Conservation (phyloP, 2,113 vertebrate species). For the Potamarius usumacintae region DNA sequence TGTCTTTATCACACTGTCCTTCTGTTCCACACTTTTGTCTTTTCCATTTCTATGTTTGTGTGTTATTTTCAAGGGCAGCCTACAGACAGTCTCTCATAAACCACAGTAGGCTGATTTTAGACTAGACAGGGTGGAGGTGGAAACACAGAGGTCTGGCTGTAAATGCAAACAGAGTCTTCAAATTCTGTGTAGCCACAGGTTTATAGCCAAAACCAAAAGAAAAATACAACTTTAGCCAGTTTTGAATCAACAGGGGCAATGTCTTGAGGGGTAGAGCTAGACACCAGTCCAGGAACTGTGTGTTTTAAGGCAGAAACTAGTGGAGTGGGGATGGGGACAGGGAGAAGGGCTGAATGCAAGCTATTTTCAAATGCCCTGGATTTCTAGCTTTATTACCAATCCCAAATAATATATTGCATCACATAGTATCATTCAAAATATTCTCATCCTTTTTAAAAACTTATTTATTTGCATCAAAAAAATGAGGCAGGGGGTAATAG, state of each 20-base stretch:
- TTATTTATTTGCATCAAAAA: background rate
- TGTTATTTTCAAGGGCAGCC: slow-evolving; percentile 32
- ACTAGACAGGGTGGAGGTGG: slow-evolving; percentile 69
- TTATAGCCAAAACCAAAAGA: slow-evolving; percentile 33
- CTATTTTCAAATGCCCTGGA: background rate
- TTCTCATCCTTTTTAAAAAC: background rate
- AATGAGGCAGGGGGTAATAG: background rate
- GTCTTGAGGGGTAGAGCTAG: background rate
- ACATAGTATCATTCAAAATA: background rate
- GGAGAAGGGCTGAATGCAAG: background rate
- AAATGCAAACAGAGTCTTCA: slow-evolving; percentile 56
- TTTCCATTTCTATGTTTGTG: background rate
- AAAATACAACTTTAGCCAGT: slow-evolving; percentile 50
- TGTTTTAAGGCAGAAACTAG: background rate
- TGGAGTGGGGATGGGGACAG: too few species aligned
- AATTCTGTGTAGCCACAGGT: slow-evolving; percentile 41
- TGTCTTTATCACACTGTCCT: background rate
- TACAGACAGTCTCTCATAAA: slow-evolving; percentile 56
- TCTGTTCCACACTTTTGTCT: too few species aligned
- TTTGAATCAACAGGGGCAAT: background rate
- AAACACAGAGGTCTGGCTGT: slow-evolving; percentile 53
- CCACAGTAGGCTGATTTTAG: slow-evolving; percentile 68
- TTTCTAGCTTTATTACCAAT: background rate
- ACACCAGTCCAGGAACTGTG: background rate
- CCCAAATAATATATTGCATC: background rate